A percentile compares a stretch with the other conserved stretches of the same genome.
Evolutionary conservation across 2,113 vertebrate genomes (phyloP).

Genomic region (Spermophilus dauricus): DNA sequence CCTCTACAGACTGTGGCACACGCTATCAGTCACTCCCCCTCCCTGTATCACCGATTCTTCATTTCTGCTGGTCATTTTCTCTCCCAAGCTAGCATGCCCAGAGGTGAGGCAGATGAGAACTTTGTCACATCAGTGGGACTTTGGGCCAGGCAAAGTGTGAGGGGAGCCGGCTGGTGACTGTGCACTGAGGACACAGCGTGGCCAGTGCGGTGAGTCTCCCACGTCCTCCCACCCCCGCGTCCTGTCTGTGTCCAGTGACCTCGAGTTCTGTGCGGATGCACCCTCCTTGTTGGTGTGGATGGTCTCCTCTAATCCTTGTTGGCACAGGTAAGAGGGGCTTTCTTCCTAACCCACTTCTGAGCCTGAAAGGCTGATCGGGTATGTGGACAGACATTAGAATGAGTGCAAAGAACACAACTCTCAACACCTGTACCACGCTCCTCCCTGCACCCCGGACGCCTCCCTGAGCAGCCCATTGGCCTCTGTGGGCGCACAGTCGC

Average conservation of each 20-base stretch:
- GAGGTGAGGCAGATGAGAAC: background rate
- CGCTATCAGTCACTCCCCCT: background rate
- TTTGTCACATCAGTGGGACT: fast-evolving
- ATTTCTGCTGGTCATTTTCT: background rate
- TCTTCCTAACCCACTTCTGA: background rate
- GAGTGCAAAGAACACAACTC: no score
- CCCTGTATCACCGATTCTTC: background rate
- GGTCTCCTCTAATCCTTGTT: background rate
- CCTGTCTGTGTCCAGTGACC: fast-evolving
- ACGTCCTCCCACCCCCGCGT: fast-evolving
- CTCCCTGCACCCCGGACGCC: no score
- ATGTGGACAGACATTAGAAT: background rate
- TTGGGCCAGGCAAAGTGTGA: background rate
- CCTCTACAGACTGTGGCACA: background rate
- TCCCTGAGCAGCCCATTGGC: no score
- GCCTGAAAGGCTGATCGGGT: background rate
- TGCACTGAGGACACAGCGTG: no score
- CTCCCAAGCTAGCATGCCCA: background rate
- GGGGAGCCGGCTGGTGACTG: no score
- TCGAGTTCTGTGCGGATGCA: background rate
- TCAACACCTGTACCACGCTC: no score
- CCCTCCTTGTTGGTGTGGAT: background rate
- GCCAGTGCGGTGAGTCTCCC: no score
- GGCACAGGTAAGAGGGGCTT: background rate
- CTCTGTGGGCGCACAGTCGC: background rate